Evolutionary conservation across 2,888 invertebrate genomes (phyloP), one percentile per base, ranked within the genome.

Genomic region (Galerucella nymphaeae): DNA sequence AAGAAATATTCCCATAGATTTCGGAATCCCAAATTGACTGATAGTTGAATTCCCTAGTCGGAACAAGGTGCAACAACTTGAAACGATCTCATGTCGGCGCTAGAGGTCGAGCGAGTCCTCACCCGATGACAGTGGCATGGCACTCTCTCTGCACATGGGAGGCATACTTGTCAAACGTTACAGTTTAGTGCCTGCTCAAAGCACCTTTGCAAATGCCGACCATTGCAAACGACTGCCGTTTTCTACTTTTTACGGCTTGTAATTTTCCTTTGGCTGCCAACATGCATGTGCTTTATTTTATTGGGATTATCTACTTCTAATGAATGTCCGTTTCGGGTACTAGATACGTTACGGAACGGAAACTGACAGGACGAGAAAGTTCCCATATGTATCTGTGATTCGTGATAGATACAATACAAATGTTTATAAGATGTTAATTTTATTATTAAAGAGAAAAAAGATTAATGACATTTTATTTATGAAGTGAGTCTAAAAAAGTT

Each of bases 161-260:
- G 75, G 70, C 67, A 68, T 75, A 72, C 72, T 71, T 75, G 75
- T 75, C 75, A 75, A 73, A 73, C 73, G 75, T 70, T 75, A 75
- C 75, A 73, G 75, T 75, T 75, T 73, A 73, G 72, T 75, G 72
- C 72, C 57, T 67, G 64, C 45, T 67, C 66, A 63, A 72, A 70
- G 67, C 75, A 71, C 73, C 75, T 75, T 75, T 73, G 69, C 73
- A 45, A 71, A 71, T 73, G 75, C 75, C 75, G 75, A 72, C 72
- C 59, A 59, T 45, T 64, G 64, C 38, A 16, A 41, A n/a, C 69
- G 41, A 70, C 53, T 64, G 66, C 70, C 66, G 66, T 71, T 68
- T 70, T 67, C 55, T 66, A 20, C 66, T 69, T 74, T 72, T 72
- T 72, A 74, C 69, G 66, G 66, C 66, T 23, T 66, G 69, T 68